Base-by-base conservation (phyloP, 2,797 vertebrate species). In the Acropternis orthonyx region DNA sequence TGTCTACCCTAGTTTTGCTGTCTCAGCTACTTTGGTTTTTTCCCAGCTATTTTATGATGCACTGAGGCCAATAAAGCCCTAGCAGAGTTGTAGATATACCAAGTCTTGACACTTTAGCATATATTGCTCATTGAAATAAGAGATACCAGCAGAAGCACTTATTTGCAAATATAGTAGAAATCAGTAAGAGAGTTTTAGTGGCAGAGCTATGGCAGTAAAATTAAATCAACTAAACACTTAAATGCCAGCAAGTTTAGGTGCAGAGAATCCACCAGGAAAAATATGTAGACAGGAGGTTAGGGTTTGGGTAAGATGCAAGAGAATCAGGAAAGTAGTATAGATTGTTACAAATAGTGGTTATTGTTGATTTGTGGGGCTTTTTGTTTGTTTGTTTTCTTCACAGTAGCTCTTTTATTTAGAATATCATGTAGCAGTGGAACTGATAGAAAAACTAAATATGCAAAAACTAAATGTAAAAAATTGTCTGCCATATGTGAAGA, bases 121-220 rank as follows among this genome's bases (percentile, higher is more conserved):
- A 90, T 90, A 91, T 75, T 94, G 66, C 62, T 93, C 58, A 72
- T 62, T 88, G 88, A 91, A 95, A 88, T 81, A 84, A 88, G 39
- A 88, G 22, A 62, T 59, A 90, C 12, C 59, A 67, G 43, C 34
- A 92, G 90, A 78, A 62, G 0, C 30, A 37, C 21, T 69, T 81
- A 32, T 90, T 92, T 79, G 24, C 39, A 66, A 88, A 84, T 90
- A 63, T 30, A 84, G 20, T 74, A 72, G 72, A 48, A 72, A 48
- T 75, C 79, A 85, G 34, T 32, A 78, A 28, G 41, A 72, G 61
- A 65, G 15, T 93, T 94, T 88, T 90, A 93, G 36, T 66, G 30
- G 51, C 28, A 68, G 63, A 83, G 30, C n/a, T 84, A 32, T 24
- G 32, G 72, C 23, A 77, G 32, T 95, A 75, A 95, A 95, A 91